phyloP scores from a whole-genome alignment of 2,888 invertebrate genomes.

The Dryococelus australis region DNA sequence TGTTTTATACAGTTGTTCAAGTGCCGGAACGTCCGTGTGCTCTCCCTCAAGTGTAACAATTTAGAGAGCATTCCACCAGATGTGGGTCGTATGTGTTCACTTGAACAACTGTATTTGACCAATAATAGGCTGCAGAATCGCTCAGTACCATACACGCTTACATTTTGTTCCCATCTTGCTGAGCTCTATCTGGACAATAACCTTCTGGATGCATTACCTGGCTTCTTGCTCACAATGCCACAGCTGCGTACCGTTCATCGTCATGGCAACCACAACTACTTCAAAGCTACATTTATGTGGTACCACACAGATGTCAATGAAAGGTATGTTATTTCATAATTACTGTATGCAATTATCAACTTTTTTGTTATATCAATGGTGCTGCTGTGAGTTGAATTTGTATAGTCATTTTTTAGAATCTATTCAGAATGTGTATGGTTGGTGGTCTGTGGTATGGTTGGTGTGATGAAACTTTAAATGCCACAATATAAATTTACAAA shows the following conservation, averaged over 20 bases:
- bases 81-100: slow-evolving; percentile 57
- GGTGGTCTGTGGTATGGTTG: too few species aligned
- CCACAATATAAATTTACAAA: too few species aligned
- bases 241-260: slow-evolving; percentile 59
- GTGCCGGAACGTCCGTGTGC: slow-evolving; percentile 56
- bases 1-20: slow-evolving; percentile 56
- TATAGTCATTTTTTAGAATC: too few species aligned
- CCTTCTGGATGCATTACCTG: slow-evolving; percentile 59
- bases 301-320: slow-evolving; percentile 60
- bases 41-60: slow-evolving; percentile 59
- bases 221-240: slow-evolving; percentile 58
- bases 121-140: slow-evolving; percentile 59
- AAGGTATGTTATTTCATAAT: slow-evolving; percentile 48
- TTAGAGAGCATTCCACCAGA: slow-evolving; percentile 58
- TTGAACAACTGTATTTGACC: slow-evolving; percentile 58
- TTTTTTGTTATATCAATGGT: neutral
- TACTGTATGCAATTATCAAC: slow-evolving; percentile 49
- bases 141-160: slow-evolving; percentile 58
- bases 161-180: slow-evolving; percentile 56
- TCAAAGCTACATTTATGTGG: slow-evolving; percentile 62
- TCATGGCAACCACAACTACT: slow-evolving; percentile 62
- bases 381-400: too few species aligned
- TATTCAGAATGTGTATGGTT: too few species aligned
- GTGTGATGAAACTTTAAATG: too few species aligned
- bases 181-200: slow-evolving; percentile 59